Evolutionary conservation across 2,888 invertebrate genomes (phyloP).

Genomic region (Mechanitis messenoides): DNA sequence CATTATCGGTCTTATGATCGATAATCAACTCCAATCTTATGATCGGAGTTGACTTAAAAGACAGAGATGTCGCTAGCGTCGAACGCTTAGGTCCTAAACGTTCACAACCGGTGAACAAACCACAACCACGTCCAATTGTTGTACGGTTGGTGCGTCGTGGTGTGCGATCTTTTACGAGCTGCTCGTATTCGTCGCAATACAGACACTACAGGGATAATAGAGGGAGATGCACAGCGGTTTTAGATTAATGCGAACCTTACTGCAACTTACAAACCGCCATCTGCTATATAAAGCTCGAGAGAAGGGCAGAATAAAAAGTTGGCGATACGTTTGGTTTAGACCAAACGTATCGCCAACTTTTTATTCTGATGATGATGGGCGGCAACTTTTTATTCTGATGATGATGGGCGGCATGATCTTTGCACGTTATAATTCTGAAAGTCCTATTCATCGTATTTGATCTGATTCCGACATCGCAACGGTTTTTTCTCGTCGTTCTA

Average conservation of each 20-base stretch:
- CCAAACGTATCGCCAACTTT: no score
- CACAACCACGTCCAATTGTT: no score
- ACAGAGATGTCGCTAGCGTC: slow-evolving; percentile 8
- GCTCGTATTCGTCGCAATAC: background rate
- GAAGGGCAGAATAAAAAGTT: background rate
- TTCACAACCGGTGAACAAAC: no score
- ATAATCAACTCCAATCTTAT: no score
- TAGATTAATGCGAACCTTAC: slow-evolving; percentile 3
- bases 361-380: no score
- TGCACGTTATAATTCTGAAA: no score
- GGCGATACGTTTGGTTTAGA: slow-evolving; percentile 1
- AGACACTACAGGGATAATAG: background rate
- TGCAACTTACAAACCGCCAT: background rate
- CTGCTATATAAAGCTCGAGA: background rate
- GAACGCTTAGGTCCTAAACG: no score
- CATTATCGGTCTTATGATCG: background rate
- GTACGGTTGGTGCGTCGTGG: background rate
- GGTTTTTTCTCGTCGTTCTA: no score
- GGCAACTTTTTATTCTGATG: no score
- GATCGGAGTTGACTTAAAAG: slow-evolving; percentile 9
- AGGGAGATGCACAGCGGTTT: background rate
- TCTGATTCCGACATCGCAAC: no score
- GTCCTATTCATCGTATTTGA: no score
- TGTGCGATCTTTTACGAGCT: background rate
- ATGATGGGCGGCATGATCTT: background rate